Evolutionary conservation across 2,113 vertebrate genomes (phyloP).

Genomic region (Mus pahari): DNA sequence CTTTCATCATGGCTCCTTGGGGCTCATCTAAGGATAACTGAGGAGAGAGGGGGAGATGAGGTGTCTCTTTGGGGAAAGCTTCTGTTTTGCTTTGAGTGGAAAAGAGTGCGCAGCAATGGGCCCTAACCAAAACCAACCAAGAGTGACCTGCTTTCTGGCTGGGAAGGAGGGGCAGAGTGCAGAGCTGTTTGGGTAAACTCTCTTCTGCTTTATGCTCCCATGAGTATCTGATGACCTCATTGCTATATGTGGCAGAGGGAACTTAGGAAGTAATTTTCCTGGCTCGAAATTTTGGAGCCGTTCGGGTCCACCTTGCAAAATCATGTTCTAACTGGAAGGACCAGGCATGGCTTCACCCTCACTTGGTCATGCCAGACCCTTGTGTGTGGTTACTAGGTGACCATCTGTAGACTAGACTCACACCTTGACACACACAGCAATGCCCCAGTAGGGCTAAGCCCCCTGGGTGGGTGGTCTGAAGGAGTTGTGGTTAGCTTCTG

Average conservation of each 20-base stretch:
- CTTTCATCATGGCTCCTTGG: background rate
- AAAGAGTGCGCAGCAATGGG: rapidly evolving
- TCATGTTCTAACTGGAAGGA: background rate
- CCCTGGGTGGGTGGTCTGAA: background rate
- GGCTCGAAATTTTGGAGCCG: background rate
- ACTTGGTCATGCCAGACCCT: background rate
- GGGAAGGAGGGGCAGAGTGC: background rate
- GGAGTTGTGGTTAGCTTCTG: background rate
- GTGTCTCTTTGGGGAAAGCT: background rate
- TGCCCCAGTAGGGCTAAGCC: background rate
- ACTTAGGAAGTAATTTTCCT: background rate
- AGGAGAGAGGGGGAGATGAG: background rate
- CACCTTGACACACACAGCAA: background rate
- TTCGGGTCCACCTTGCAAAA: background rate
- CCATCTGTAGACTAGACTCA: background rate
- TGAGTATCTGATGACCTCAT: constrained; percentile 44
- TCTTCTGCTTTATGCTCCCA: background rate
- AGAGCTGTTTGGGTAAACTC: background rate
- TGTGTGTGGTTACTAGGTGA: background rate
- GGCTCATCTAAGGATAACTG: background rate
- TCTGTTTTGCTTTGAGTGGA: background rate
- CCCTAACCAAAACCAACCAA: background rate
- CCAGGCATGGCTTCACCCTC: background rate
- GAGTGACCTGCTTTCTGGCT: background rate
- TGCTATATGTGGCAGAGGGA: background rate